Base-by-base conservation (phyloP, 2,797 vertebrate species). In the Sylvia borin region DNA sequence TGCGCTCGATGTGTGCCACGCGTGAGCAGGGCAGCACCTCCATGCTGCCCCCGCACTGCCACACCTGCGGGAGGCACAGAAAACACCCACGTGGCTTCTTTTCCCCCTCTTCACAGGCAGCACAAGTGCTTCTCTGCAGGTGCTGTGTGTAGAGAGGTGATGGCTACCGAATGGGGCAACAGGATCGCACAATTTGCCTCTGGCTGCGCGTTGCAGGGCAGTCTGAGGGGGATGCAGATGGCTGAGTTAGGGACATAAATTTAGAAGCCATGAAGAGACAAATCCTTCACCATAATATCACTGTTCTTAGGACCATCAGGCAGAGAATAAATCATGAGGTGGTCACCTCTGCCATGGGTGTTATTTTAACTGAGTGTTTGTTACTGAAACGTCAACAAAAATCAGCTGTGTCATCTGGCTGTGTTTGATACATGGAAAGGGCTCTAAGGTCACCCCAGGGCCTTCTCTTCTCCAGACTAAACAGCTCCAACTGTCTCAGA, bases 21-120 rank as follows among this genome's bases (percentile, higher is more conserved):
- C 99, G 98, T 21, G 99, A 99, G 50, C 99, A 99, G 6, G 99
- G 99, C 38, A 99, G 96, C 61, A 99, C 99, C 96, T 99, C 99
- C 99, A 99, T 99, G 97, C 99, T 99, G 47, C 99, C 99, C 1
- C 99, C 99, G 2, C 99, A 99, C 97, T 99, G 99, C 99, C 99
- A 99, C 77, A 99, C 99, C 99, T 99, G 96, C 1, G 31, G 81
- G 25, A 68, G 27, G 32, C 45, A 68, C 42, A 27, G 24, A 67
- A 8, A 62, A 43, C 10, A 36, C 4, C 5, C 5, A 8, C 4
- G 1, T 2, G 4, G 26, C 7, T 7, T 2, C 18, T 19, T 3
- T 3, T 4, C 1, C 4, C 14, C 5, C 17, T 12, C 20, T 60
- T 12, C 7, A 7, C 20, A 72, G 62, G 31, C 16, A 17, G 11